phyloP scores from a whole-genome alignment of 2,113 vertebrate genomes.

The Tylochromis polylepis region DNA sequence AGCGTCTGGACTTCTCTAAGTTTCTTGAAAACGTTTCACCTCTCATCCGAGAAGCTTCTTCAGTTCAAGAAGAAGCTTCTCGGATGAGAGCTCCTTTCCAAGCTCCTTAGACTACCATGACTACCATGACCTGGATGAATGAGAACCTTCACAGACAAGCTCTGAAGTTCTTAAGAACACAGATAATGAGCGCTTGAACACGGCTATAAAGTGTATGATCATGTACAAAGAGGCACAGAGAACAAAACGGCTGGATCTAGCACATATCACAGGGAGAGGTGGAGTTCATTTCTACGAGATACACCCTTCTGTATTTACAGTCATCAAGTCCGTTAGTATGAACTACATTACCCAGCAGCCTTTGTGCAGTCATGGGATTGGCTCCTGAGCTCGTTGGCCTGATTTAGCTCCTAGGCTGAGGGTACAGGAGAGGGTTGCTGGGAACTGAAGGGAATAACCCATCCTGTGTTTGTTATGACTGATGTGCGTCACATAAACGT shows the following conservation, averaged over 20 bases:
- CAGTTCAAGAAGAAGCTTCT: too few relatives aligned
- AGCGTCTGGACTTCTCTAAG: too few relatives aligned
- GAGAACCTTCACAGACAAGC: too few relatives aligned
- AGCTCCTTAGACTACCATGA: too few relatives aligned
- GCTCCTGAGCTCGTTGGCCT: accelerated
- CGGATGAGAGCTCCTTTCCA: too few relatives aligned
- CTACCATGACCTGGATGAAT: too few relatives aligned
- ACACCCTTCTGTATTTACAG: background rate
- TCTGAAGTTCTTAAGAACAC: background rate
- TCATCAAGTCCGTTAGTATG: background rate
- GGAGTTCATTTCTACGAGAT: background rate
- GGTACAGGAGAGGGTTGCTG: background rate
- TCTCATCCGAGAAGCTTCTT: too few relatives aligned
- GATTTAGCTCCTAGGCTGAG: background rate
- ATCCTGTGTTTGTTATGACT: background rate
- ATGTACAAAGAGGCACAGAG: background rate
- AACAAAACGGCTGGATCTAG: background rate
- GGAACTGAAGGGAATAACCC: background rate
- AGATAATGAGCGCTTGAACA: too few relatives aligned
- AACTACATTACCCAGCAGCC: background rate
- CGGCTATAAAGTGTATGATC: background rate
- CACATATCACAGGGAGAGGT: background rate
- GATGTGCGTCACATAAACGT: background rate
- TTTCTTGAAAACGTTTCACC: too few relatives aligned
- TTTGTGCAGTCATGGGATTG: accelerated